These are phyloP conservation scores for Cranoglanis bouderius DNA, from an alignment of 2,113 vertebrate species.

Conservation along the genomic window DNA sequence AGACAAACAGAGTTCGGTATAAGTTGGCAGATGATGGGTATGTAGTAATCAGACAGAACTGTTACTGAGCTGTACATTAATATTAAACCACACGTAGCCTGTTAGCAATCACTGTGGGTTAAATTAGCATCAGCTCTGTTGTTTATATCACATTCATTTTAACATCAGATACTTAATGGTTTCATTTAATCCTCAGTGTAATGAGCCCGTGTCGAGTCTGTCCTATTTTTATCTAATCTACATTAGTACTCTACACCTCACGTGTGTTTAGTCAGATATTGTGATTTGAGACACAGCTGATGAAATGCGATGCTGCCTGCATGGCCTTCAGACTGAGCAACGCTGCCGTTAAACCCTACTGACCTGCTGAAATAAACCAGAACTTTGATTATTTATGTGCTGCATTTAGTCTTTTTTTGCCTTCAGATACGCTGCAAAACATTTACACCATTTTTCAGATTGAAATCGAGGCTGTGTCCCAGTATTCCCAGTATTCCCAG, in stretches of 20 bases:
- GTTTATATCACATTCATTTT: not conserved
- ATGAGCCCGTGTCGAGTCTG: not conserved
- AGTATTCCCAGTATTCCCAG: not conserved
- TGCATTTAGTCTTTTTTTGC: not conserved
- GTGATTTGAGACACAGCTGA: not conserved
- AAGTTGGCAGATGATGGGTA: not conserved
- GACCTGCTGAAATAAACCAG: constrained; percentile 35
- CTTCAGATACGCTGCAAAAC: not conserved
- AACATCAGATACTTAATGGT: not conserved
- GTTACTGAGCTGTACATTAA: not conserved
- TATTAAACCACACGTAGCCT: not conserved
- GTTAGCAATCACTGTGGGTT: not conserved
- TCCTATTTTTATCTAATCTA: not conserved
- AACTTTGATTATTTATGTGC: not conserved
- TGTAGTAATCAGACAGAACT: not conserved
- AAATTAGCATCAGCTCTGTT: not conserved
- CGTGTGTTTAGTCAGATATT: not conserved
- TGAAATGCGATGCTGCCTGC: constrained; percentile 1
- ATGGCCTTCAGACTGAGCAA: not conserved
- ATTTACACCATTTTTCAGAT: not conserved
- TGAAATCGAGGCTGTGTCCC: not conserved
- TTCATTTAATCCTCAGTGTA: not conserved
- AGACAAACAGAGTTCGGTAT: not conserved
- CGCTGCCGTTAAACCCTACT: not conserved
- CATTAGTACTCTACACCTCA: not conserved